Evolutionary conservation across 30 jellyfish, hydroid and myxozoan species (phyloP), one percentile per base, ranked within the genome.

Genomic region (Turritopsis rubra): DNA sequence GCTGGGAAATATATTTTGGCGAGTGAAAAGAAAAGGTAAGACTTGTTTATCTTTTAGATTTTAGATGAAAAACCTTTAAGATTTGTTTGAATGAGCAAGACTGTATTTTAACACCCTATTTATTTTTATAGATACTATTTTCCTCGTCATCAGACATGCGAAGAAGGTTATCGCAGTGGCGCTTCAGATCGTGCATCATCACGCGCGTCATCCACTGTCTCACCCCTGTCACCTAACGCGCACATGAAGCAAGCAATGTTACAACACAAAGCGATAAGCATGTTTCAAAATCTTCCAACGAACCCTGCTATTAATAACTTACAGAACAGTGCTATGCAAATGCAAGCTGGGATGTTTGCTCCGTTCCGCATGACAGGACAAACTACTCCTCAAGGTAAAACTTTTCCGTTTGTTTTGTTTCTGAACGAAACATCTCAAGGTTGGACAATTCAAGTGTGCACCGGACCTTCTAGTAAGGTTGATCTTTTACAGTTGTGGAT

Each of bases 1-100:
- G 90, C 96, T 9, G 91, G 92, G n/a, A 92, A 88, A 85, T 29
- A 94, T 54, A 92, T 92, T 75, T 86, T 52, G 53, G 87, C 96
- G 1, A 79, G 52, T 52, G 96, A 91, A 80, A 91, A 91, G 77
- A 87, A 95, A 93, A 84, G 95, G 96, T 92, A 25, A 52, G 28
- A 18, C 29, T 17, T 29, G 1, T 3, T n/a, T n/a, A n/a, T n/a
- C n/a, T n/a, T n/a, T n/a, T 41, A 41, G 60, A 5, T 41, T 41
- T 41, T 41, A 41, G 13, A 3, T 41, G 5, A 13, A 13, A 41
- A 3, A 41, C 60, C 13, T 41, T 41, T 41, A 13, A 41, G 9
- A 41, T 41, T 5, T 41, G 60, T 41, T 41, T 13, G 60, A 41
- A 3, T 41, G 60, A 41, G 60, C 13, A 41, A 41, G 13, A 41